phyloP scores from a whole-genome alignment of 2,113 vertebrate species.

The Trematocara unimaculatum region DNA sequence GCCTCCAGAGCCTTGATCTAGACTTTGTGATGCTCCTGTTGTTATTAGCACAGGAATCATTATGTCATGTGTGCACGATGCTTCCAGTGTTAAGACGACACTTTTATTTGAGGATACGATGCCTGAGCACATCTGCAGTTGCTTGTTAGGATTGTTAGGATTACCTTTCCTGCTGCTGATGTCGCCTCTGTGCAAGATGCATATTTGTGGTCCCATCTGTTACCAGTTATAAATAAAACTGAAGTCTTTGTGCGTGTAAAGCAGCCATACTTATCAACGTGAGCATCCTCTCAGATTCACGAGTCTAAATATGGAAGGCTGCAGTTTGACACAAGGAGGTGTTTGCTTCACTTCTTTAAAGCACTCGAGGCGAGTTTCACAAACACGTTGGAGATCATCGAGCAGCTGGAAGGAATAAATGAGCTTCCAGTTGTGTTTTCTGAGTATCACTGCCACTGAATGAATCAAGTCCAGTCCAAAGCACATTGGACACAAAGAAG shows the following conservation, averaged over 20 bases:
- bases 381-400: neutral
- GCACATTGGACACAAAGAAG: neutral
- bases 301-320: neutral
- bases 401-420: neutral
- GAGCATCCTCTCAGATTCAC: neutral
- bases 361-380: fast-evolving
- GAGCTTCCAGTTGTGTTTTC: neutral
- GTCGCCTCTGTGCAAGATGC: neutral
- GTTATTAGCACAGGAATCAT: neutral
- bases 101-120: neutral
- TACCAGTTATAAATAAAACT: neutral
- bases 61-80: neutral
- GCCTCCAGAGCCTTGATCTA: neutral
- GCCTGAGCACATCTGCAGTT: neutral
- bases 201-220: neutral
- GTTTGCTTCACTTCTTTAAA: neutral
- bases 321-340: neutral
- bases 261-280: fast-evolving
- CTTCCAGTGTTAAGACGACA: neutral
- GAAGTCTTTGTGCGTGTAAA: fast-evolving
- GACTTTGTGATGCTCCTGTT: fast-evolving
- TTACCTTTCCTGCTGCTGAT: neutral
- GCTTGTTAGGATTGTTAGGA: neutral
- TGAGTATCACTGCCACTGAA: neutral
- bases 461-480: neutral